Base-by-base conservation (phyloP, 2,113 vertebrate species). In the Spheniscus mendiculus region DNA sequence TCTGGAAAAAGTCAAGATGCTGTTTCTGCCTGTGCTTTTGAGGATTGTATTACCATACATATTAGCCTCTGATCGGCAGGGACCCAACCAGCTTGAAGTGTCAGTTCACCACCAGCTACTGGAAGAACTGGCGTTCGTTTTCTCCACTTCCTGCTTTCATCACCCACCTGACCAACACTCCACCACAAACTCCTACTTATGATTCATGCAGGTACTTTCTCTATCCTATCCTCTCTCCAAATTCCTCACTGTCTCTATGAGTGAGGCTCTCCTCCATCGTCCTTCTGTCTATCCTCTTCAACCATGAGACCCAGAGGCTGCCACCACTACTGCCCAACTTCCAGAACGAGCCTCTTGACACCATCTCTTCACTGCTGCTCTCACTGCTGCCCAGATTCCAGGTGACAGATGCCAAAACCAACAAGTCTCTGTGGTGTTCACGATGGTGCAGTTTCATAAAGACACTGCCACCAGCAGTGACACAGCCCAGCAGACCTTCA, bases 141-240 rank as follows among this genome's bases (percentile, higher is more conserved):
- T 74, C 89, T 69, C 87, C 5, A 5, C 90, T 95, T 84, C 92
- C 88, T 91, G 90, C 94, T 93, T 93, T 96, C 87, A 92, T 73
- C 83, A 90, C 32, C 32, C 50, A 86, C 81, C 65, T 89, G 93
- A 85, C 87, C 82, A 81, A 19, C 71, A 38, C 80, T 73, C 30
- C 50, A 74, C 86, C 96, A 89, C 92, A 77, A 94, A 95, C 79
- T 83, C 91, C 84, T 83, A 23, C 77, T 67, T 25, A 87, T 90
- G 87, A 95, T 42, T 92, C 88, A 93, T 22, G 62, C 45, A 30
- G 11, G 25, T 56, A 79, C 84, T 91, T 97, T 91, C 91, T 34
- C 69, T 47, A 32, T 12, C 29, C 53, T 58, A 12, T 38, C 58
- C 14, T 56, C 58, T 84, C 49, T 78, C 42, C 58, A 38, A 47